These are phyloP conservation scores for Carposina sasakii DNA, from an alignment of 1,140 invertebrate species.

Conservation along the genomic window DNA sequence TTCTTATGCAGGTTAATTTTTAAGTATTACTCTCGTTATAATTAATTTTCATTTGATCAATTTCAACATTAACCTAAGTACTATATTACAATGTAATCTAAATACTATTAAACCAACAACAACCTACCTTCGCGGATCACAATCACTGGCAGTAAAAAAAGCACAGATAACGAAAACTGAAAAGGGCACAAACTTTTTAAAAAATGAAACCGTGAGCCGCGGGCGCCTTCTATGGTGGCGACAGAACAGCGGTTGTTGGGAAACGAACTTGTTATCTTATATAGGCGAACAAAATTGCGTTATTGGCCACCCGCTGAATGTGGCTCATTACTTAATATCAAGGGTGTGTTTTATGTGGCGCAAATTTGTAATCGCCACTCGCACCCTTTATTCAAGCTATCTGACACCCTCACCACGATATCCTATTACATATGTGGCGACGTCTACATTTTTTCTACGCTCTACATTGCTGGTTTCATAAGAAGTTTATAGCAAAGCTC, in stretches of 20 bases:
- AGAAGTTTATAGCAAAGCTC: too few species aligned
- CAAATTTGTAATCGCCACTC: conserved; percentile 56
- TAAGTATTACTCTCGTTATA: too few species aligned
- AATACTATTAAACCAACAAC: too few species aligned
- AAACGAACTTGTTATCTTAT: conserved; percentile 30
- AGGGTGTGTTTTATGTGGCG: conserved; percentile 56
- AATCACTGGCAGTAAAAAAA: conserved; percentile 11
- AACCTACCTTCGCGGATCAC: conserved; percentile 39
- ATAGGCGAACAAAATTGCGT: conserved; percentile 54
- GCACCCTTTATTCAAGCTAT: conserved; percentile 45
- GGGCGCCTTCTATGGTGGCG: conserved; percentile 31
- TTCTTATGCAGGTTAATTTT: too few species aligned
- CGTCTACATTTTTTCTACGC: too few species aligned
- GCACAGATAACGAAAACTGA: conserved; percentile 19
- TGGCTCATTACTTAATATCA: conserved; percentile 49
- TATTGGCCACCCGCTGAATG: conserved; percentile 65
- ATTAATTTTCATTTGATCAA: too few species aligned
- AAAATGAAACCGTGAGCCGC: conserved; percentile 26
- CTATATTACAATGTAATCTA: too few species aligned
- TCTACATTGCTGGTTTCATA: conserved; percentile 18
- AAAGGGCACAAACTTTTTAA: conserved; percentile 19
- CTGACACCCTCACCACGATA: conserved; percentile 20
- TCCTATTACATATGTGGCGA: too few species aligned
- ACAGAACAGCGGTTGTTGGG: conserved; percentile 17
- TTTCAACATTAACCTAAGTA: too few species aligned